Conservation (phyloP, 2,113 vertebrate genomes). For the Phylloscopus trochilus region DNA sequence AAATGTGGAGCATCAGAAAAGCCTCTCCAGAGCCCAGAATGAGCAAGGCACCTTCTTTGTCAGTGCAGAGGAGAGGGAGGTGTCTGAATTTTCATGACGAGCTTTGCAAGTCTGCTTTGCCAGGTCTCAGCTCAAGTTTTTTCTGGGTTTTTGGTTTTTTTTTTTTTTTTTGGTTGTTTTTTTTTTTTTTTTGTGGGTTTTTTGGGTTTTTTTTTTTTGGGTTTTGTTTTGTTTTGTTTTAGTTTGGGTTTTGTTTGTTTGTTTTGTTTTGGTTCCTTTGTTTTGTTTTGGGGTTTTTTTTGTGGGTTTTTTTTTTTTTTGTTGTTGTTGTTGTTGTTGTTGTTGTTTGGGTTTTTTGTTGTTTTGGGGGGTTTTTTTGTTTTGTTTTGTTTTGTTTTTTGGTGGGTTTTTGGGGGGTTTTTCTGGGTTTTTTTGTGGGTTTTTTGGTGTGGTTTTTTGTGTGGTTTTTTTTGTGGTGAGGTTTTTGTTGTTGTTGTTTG, state of each 20-base stretch:
- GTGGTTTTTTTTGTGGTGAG: no score
- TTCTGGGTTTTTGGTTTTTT: background rate
- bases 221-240: background rate
- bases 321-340: no score
- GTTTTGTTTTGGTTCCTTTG: background rate
- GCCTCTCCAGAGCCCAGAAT: background rate
- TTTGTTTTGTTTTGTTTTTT: no score
- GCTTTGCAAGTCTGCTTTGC: background rate
- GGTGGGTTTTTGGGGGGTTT: no score
- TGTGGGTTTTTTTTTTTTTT: no score
- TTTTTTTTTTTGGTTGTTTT: no score
- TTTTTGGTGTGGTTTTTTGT: no score
- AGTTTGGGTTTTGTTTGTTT: background rate
- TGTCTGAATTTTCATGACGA: background rate
- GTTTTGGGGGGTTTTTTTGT: no score
- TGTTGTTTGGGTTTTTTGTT: no score
- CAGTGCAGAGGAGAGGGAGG: background rate
- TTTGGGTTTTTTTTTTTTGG: background rate
- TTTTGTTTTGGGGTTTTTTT: background rate
- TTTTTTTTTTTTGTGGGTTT: no score
- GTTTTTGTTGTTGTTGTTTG: no score
- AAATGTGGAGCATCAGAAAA: background rate
- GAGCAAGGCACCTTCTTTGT: background rate
- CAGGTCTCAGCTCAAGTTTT: background rate
- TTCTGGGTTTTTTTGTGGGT: no score